Evolutionary conservation across 2,113 vertebrate species (phyloP).

Genomic region (Labrus mixtus): DNA sequence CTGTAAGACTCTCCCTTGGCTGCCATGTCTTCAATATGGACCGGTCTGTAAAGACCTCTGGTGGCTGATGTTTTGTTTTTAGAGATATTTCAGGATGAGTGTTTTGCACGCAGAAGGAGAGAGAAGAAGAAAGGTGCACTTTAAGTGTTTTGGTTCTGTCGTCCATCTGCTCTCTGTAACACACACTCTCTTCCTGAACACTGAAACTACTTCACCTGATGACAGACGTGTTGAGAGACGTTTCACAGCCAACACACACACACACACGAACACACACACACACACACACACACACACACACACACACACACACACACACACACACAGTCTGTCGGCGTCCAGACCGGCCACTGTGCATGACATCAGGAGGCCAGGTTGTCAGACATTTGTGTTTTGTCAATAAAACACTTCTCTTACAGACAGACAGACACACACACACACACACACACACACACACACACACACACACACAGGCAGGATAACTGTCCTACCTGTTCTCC

Average conservation of each 20-base stretch:
- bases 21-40: background rate
- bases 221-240: constrained; percentile 63
- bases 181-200: constrained; percentile 28
- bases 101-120: background rate
- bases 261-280: background rate
- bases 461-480: constrained; percentile 7
- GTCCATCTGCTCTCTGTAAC: constrained; percentile 49
- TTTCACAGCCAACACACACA: constrained; percentile 39
- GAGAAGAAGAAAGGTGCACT: background rate
- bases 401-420: constrained; percentile 8
- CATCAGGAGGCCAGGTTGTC: constrained; percentile 7
- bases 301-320: background rate
- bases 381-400: constrained; percentile 53
- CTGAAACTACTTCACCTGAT: constrained; percentile 45
- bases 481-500: constrained; percentile 34
- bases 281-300: background rate
- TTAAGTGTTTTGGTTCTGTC: constrained; percentile 10
- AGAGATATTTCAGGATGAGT: background rate
- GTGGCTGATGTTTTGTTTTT: background rate
- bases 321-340: constrained; percentile 6
- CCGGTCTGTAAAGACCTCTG: background rate
- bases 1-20: too few species aligned
- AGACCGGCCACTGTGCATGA: constrained; percentile 9
- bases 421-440: background rate
- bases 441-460: too few species aligned